phyloP scores from a whole-genome alignment of 2,888 invertebrate species.

The Lithodes maja region DNA sequence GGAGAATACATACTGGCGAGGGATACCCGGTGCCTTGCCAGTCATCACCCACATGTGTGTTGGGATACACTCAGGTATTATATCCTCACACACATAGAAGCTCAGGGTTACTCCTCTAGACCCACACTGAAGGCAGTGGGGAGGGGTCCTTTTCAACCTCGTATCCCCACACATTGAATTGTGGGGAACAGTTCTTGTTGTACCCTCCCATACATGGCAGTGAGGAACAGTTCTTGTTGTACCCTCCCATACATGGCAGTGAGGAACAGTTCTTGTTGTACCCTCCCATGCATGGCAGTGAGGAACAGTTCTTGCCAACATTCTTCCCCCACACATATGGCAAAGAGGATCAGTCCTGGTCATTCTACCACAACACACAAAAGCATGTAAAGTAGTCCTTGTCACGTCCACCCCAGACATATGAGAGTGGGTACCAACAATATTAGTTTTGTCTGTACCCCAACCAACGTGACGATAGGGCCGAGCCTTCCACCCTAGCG shows the following conservation, averaged over 20 bases:
- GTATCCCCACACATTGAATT: neutral
- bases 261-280: too few species aligned
- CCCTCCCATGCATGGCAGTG: neutral
- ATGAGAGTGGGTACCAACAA: too few species aligned
- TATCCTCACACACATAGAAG: neutral
- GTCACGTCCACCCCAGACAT: too few species aligned
- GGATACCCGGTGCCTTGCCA: slow-evolving; percentile 13
- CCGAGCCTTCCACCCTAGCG: neutral
- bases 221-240: too few species aligned
- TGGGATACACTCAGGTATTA: neutral
- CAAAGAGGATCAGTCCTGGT: too few species aligned
- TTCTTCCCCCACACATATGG: neutral
- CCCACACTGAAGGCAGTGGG: neutral
- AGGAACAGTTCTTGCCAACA: neutral
- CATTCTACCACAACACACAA: too few species aligned
- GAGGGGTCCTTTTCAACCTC: neutral
- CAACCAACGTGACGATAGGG: too few species aligned
- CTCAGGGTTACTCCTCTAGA: neutral
- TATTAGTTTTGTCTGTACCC: too few species aligned
- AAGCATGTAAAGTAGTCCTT: too few species aligned
- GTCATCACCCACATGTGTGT: neutral
- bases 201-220: neutral
- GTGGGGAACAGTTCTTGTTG: neutral
- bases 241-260: too few species aligned
- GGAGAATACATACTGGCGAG: slow-evolving; percentile 10